Evolutionary conservation across 2,113 vertebrate species (phyloP).

Genomic region (Antigone vipio): DNA sequence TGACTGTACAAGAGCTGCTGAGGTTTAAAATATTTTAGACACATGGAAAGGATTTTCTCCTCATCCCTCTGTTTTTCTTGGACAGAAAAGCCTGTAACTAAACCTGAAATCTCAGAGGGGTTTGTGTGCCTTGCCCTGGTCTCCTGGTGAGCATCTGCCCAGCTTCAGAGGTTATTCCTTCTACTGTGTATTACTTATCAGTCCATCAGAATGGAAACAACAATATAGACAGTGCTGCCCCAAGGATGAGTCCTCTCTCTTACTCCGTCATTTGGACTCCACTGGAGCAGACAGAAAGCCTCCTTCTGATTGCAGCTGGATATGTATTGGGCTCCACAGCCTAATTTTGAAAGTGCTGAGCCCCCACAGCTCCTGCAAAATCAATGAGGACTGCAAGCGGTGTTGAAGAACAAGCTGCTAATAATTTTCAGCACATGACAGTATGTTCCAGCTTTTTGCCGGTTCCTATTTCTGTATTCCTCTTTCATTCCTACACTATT

Average conservation of each 20-base stretch:
- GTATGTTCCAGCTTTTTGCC: not conserved
- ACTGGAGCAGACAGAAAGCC: not conserved
- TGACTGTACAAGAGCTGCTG: not conserved
- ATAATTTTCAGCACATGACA: not conserved
- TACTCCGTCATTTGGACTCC: not conserved
- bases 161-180: not conserved
- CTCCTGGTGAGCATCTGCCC: not conserved
- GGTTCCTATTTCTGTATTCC: conserved; percentile 6
- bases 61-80: not conserved
- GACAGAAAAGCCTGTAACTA: not conserved
- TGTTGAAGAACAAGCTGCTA: not conserved
- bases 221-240: not conserved
- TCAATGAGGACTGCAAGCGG: not conserved
- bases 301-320: not conserved
- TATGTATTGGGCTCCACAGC: not conserved
- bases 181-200: not conserved
- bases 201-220: not conserved
- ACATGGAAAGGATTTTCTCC: not conserved
- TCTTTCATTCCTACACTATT: not conserved
- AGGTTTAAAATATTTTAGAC: not conserved
- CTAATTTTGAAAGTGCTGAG: not conserved
- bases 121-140: not conserved
- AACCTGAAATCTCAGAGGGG: not conserved
- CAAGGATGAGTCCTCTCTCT: not conserved
- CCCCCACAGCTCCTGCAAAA: not conserved